A percentile compares a stretch with the other conserved stretches of the same genome.
phyloP scores from a whole-genome alignment of 1,140 invertebrate species.

The Drosophila bocqueti region DNA sequence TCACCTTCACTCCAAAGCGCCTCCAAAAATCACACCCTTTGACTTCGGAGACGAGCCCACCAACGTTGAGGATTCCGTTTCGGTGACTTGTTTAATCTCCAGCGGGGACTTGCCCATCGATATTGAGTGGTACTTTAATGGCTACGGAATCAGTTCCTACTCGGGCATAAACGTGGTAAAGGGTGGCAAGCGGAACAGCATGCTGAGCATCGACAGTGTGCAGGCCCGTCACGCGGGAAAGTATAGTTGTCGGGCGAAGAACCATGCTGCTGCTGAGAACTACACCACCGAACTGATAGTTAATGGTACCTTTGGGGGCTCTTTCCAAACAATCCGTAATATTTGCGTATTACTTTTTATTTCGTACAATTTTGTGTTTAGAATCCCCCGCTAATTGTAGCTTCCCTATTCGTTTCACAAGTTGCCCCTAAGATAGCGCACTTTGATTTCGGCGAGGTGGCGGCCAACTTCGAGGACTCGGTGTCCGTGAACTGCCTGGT shows the following conservation, averaged over 20 bases:
- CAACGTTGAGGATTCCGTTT: constrained; percentile 92
- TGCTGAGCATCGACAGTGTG: constrained; percentile 92
- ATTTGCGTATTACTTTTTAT: constrained; percentile 29
- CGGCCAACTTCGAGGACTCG: constrained; percentile 88
- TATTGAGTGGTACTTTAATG: constrained; percentile 92
- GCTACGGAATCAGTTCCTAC: constrained; percentile 87
- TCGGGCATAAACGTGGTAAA: constrained; percentile 90
- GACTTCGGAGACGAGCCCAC: constrained; percentile 91
- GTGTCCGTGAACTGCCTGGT: constrained; percentile 88
- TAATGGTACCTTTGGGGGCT: constrained; percentile 87
- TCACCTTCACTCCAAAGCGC: constrained; percentile 86
- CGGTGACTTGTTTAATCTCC: constrained; percentile 91
- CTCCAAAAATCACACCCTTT: constrained; percentile 92
- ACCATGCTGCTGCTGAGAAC: constrained; percentile 90
- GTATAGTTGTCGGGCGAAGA: constrained; percentile 92
- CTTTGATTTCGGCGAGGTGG: constrained; percentile 88
- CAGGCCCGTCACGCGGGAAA: constrained; percentile 90
- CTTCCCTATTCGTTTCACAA: constrained; percentile 55
- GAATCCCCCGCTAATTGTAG: constrained; percentile 10
- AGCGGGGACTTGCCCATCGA: constrained; percentile 91
- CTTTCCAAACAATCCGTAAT: constrained; percentile 42
- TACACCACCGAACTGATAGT: constrained; percentile 90
- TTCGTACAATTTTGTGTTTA: constrained; percentile 47
- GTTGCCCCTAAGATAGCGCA: constrained; percentile 89
- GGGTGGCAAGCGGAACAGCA: constrained; percentile 91